Percentiles rank a stretch among this genome's conserved stretches.
Evolutionary conservation across 2,113 vertebrate species (phyloP).

Genomic region (Eurypyga helias): DNA sequence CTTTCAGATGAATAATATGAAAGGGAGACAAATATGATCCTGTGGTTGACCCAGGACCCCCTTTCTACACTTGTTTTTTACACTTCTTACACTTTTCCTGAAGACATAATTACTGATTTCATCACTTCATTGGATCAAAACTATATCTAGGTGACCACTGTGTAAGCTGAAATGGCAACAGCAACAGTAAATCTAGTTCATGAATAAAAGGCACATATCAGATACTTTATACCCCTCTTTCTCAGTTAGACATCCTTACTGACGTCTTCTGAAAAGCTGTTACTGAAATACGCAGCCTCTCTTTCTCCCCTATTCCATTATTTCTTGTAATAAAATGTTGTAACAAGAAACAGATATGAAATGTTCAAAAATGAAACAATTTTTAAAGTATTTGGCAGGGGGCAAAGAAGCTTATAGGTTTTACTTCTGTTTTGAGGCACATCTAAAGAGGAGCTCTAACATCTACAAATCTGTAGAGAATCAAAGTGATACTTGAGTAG

Average conservation of each 20-base stretch:
- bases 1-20: not conserved
- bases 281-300: not conserved
- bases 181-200: not conserved
- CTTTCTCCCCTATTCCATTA: not conserved
- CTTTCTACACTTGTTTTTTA: not conserved
- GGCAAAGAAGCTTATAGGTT: not conserved
- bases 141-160: not conserved
- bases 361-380: not conserved
- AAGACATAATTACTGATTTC: not conserved
- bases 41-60: not conserved
- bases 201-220: rapidly evolving
- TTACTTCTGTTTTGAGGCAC: not conserved
- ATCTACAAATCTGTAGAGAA: not conserved
- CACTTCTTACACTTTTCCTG: not conserved
- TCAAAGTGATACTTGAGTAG: not conserved
- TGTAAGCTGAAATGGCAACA: not conserved
- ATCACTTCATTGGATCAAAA: not conserved
- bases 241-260: not conserved
- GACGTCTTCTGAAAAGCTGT: not conserved
- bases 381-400: not conserved
- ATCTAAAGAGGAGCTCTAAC: not conserved
- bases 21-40: not conserved
- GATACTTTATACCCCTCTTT: not conserved
- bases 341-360: not conserved
- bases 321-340: not conserved